Evolutionary conservation across 2,888 invertebrate species (phyloP).

Genomic region (Pedicia rivosa): DNA sequence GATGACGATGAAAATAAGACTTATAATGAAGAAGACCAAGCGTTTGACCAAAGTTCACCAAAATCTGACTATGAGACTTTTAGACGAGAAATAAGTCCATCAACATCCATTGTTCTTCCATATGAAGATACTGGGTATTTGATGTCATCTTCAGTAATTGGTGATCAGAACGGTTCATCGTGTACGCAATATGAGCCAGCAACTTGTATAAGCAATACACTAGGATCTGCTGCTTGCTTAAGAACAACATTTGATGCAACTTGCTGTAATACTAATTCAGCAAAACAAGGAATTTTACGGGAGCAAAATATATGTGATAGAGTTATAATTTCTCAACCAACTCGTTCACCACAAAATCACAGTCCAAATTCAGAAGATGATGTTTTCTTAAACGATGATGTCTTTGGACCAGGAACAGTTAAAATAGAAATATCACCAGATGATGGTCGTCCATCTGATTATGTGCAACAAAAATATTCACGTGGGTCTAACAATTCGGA

Average conservation of each 20-base stretch:
- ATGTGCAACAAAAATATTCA: constrained; percentile 23
- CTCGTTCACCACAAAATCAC: constrained; percentile 40
- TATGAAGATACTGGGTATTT: constrained; percentile 28
- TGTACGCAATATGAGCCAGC: constrained; percentile 20
- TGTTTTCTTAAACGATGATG: constrained; percentile 40
- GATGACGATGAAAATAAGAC: constrained; percentile 41
- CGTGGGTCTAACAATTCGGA: constrained; percentile 45
- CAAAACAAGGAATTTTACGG: constrained; percentile 9
- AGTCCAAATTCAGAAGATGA: constrained; percentile 46
- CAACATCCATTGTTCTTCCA: constrained; percentile 16
- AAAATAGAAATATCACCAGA: constrained; percentile 41
- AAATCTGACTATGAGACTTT: constrained; percentile 5
- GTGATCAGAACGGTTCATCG: constrained; percentile 15
- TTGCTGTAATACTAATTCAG: constrained; percentile 18
- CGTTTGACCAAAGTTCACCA: constrained; percentile 26
- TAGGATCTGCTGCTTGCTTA: constrained; percentile 26
- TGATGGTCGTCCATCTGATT: constrained; percentile 24
- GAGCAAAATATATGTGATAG: constrained; percentile 22
- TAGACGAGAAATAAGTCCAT: constrained; percentile 24
- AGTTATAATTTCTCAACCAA: constrained; percentile 43
- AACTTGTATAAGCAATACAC: constrained; percentile 25
- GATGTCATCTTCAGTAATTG: constrained; percentile 22
- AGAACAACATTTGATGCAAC: constrained; percentile 26
- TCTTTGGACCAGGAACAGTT: constrained; percentile 40
- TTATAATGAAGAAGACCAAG: constrained; percentile 2